These are phyloP conservation scores for Chymomyza procnemis DNA, from an alignment of 2,888 invertebrate genomes.

Conservation along the genomic window DNA sequence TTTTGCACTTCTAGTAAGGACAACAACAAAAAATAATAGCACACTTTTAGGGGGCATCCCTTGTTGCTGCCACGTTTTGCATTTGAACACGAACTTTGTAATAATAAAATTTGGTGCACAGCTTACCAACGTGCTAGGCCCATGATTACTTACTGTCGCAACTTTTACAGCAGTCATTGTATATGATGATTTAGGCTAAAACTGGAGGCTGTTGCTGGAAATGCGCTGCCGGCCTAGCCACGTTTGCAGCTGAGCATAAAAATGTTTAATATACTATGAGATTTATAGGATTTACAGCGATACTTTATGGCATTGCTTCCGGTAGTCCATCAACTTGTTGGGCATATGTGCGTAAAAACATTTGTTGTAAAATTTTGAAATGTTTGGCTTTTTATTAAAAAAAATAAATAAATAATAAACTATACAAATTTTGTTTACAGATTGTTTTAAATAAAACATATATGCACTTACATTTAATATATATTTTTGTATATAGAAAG, in stretches of 20 bases:
- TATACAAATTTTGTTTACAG: conserved; percentile 67
- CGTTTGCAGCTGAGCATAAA: conserved; percentile 42
- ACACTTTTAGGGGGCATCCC: background rate
- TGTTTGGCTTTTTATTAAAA: conserved; percentile 58
- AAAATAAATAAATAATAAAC: conserved; percentile 72
- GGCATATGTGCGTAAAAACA: conserved; percentile 47
- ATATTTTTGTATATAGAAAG: background rate
- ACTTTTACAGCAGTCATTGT: conserved; percentile 6
- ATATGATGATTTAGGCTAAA: conserved; percentile 8
- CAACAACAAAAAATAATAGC: background rate
- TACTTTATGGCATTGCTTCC: conserved; percentile 15
- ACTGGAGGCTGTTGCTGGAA: background rate
- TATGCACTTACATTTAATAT: conserved; percentile 11
- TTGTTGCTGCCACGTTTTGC: conserved; percentile 36
- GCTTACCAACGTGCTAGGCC: background rate
- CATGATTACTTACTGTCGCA: background rate
- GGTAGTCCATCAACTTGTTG: conserved; percentile 60
- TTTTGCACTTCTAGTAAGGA: conserved; percentile 2
- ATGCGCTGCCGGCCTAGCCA: background rate
- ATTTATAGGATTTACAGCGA: conserved; percentile 47
- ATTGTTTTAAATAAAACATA: conserved; percentile 55
- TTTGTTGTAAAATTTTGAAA: conserved; percentile 56
- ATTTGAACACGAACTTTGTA: conserved; percentile 50
- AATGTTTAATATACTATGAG: conserved; percentile 43
- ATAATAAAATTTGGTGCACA: conserved; percentile 37